Evolutionary conservation across 2,888 invertebrate species (phyloP), one percentile per base, ranked within the genome.

Genomic region (Rhabditoides inermis): DNA sequence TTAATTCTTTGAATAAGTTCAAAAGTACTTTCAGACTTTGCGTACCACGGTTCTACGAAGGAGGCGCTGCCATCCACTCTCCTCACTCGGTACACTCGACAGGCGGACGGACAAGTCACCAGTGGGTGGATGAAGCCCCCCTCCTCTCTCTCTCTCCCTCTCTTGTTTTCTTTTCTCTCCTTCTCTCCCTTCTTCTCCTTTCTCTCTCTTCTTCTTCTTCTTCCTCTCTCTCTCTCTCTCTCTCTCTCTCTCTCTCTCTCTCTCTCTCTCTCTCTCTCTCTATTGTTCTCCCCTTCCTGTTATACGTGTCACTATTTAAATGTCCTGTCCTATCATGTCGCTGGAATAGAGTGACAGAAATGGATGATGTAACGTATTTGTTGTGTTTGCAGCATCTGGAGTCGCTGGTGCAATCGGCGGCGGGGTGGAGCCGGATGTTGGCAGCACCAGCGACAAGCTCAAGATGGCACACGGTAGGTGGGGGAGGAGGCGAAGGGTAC

Each of bases 391-490:
- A 32, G 35, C 35, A n/a, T 32, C 35, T n/a, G 18, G 20, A n/a
- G 18, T 20, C 47, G 46, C 1, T 45, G 48, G 3, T n/a, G n/a
- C n/a, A n/a, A n/a, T n/a, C n/a, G n/a, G n/a, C n/a, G n/a, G n/a
- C n/a, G n/a, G n/a, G n/a, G n/a, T n/a, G n/a, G n/a, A n/a, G n/a
- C n/a, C n/a, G n/a, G n/a, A n/a, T n/a, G n/a, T n/a, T n/a, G n/a
- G n/a, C n/a, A n/a, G n/a, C n/a, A 52, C 37, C 6, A 37, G 20
- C 18, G 51, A 55, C 40, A 55, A 55, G 45, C 45, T 55, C 36
- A 51, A 26, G 23, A 52, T 55, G 18, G 55, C 55, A 6, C 55
- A 55, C 27, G 55, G 45, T 50, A 20, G 28, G 35, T 44, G n/a
- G n/a, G n/a, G n/a, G n/a, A n/a, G n/a, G n/a, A n/a, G n/a, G n/a